A percentile compares a stretch with the other conserved stretches of the same genome.
phyloP scores from a whole-genome alignment of 2,113 vertebrate genomes.

The Helogale parvula region DNA sequence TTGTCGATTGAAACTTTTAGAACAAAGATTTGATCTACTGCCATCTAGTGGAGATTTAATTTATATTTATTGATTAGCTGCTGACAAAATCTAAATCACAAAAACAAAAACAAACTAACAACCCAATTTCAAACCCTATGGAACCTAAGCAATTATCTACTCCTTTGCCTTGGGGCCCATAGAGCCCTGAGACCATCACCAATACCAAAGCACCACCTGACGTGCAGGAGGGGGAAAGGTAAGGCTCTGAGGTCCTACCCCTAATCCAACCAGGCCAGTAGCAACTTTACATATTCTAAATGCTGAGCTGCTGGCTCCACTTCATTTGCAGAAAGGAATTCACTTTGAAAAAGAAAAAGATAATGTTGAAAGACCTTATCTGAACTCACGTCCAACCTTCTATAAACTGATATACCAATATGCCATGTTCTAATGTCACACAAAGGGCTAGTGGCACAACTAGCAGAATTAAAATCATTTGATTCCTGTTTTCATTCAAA shows the following conservation, averaged over 20 bases:
- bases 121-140: not conserved
- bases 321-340: not conserved
- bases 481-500: not conserved
- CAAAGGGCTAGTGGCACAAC: not conserved
- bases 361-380: not conserved
- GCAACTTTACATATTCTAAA: not conserved
- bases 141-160: not conserved
- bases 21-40: slow-evolving; percentile 74
- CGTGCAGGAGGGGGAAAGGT: rapidly evolving
- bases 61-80: slow-evolving; percentile 40
- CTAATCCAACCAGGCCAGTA: not conserved
- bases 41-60: slow-evolving; percentile 76
- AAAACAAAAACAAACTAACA: not conserved
- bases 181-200: not conserved
- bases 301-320: not conserved
- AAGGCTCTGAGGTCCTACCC: not conserved
- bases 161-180: not conserved
- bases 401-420: not conserved
- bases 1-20: not conserved
- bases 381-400: not conserved
- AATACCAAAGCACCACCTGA: rapidly evolving
- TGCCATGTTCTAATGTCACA: not conserved
- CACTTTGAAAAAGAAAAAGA: not conserved
- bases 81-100: not conserved
- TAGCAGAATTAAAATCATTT: not conserved